Conservation (phyloP, 2,113 vertebrate genomes). For the Petrocephalus zakoni region DNA sequence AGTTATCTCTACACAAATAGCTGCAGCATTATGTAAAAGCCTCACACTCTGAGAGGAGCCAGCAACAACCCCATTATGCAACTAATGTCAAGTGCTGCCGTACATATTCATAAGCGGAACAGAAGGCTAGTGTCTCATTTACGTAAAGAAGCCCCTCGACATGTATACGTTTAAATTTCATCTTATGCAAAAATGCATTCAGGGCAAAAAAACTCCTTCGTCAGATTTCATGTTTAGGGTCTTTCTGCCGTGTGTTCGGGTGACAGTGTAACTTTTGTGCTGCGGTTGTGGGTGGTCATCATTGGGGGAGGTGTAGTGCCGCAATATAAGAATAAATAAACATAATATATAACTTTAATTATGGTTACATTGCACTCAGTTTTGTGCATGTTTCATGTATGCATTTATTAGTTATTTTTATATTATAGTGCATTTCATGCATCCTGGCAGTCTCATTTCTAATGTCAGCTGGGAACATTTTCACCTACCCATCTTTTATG, state of each 20-base stretch:
- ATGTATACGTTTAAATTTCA: neutral
- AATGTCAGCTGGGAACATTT: neutral
- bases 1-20: constrained; percentile 10
- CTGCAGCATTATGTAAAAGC: constrained; percentile 11
- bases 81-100: neutral
- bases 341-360: neutral
- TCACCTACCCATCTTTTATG: neutral
- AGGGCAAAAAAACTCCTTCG: neutral
- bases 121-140: constrained; percentile 2
- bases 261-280: neutral
- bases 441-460: neutral
- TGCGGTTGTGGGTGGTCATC: neutral
- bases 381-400: neutral
- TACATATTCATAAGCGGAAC: constrained; percentile 17
- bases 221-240: neutral
- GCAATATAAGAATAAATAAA: neutral
- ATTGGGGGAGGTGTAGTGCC: neutral
- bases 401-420: too few relatives aligned
- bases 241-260: neutral
- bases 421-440: neutral
- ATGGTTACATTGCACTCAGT: neutral
- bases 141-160: neutral
- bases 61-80: neutral
- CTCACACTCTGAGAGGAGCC: constrained; percentile 7
- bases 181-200: neutral